Base-by-base conservation (phyloP, 1,140 invertebrate genomes). In the Drosophila simulans region DNA sequence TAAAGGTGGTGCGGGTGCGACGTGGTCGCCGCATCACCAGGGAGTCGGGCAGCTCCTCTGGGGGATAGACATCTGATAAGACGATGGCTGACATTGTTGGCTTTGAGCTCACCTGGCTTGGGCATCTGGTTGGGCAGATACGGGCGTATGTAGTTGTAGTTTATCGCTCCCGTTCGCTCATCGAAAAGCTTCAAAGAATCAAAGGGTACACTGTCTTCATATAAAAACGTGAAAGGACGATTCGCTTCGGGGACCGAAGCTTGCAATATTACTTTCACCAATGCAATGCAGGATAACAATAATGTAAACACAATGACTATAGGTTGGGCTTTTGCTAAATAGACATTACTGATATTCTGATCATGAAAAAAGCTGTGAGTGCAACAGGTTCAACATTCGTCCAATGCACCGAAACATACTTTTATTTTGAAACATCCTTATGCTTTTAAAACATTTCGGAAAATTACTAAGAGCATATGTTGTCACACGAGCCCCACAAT, bases 1-100 rank as follows among this genome's bases (percentile, higher is more conserved):
- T 96, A 91, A 97, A 98, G 0, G 97, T 96, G 1, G 97, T 98
- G 25, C 96, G 92, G 2, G 94, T 94, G 60, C 90, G 85, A 3
- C 90, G 89, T 5, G 90, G 90, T 34, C 90, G 60, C 39, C 89
- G 80, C 89, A 91, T 91, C 13, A 91, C 89, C 49, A 91, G 62
- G 25, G 89, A 80, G 39, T 91, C 84, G 12, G 84, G 84, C 20
- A 89, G 51, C 56, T 91, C 89, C 73, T 91, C 90, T 84, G 56
- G 5, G 37, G 40, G 25, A 43, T 60, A 39, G 40, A 54, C 27
- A 42, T 42, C 53, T 42, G 25, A 51, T 13, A 13, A 31, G n/a
- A 25, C 0, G n/a, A 15, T 15, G 12, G 11, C 8, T 20, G 42
- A 25, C 12, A 12, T 15, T n/a, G 2, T n/a, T 15, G 4, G 13